A percentile compares a stretch with the other conserved stretches of the same genome.
Conservation (phyloP, 2,888 invertebrate species). For the Meloe dianella region DNA sequence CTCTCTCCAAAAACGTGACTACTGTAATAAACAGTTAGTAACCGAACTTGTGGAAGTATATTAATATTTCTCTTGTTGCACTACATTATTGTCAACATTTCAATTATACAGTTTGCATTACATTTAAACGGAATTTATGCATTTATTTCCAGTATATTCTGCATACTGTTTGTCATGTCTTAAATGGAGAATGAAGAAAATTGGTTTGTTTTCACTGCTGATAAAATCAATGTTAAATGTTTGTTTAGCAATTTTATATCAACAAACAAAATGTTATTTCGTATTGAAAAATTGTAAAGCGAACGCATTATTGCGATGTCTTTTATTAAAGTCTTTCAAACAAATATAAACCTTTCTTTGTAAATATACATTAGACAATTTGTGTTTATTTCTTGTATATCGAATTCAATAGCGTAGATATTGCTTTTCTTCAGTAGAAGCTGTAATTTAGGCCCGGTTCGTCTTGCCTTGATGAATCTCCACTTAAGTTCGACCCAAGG, state of each 20-base stretch:
- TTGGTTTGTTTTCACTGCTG: conserved; percentile 76
- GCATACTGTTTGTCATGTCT: not conserved
- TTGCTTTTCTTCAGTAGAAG: too few relatives aligned
- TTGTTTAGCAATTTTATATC: conserved; percentile 46
- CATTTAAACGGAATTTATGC: not conserved
- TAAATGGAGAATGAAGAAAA: not conserved
- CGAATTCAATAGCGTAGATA: too few relatives aligned
- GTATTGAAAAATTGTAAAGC: not conserved
- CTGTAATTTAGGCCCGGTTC: too few relatives aligned
- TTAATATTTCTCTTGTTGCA: not conserved
- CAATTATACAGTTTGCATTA: not conserved
- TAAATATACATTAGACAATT: not conserved
- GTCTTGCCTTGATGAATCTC: too few relatives aligned
- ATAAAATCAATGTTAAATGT: conserved; percentile 70
- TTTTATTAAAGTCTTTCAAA: not conserved
- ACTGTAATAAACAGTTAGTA: not conserved
- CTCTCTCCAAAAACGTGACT: not conserved
- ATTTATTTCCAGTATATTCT: not conserved
- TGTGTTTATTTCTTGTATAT: not conserved
- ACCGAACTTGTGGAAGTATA: not conserved
- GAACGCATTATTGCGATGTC: not conserved
- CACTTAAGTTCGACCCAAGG: too few relatives aligned
- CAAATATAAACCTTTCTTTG: not conserved
- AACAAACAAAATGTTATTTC: conserved; percentile 15
- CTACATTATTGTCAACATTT: not conserved